Evolutionary conservation across 2,888 invertebrate genomes (phyloP).

Genomic region (Philereme vetulata): DNA sequence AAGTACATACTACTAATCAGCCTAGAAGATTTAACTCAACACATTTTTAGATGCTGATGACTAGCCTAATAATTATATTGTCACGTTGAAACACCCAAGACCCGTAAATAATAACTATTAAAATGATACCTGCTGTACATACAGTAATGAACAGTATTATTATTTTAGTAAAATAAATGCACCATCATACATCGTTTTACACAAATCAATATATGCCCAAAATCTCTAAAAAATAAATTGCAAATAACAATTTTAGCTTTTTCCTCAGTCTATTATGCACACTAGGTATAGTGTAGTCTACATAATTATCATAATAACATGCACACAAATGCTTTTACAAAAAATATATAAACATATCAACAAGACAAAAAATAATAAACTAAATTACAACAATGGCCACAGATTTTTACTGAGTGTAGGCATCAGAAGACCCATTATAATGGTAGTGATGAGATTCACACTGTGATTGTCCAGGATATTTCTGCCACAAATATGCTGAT

Average conservation of each 20-base stretch:
- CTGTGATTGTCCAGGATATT: constrained; percentile 93
- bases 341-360: neutral
- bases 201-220: neutral
- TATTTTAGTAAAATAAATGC: too few species aligned
- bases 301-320: neutral
- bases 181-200: neutral
- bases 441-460: constrained; percentile 92
- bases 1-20: constrained; percentile 9
- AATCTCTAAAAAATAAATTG: constrained; percentile 8
- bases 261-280: neutral
- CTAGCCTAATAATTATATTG: constrained; percentile 18
- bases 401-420: constrained; percentile 83
- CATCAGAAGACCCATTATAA: constrained; percentile 88
- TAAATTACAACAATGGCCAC: constrained; percentile 57
- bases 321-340: constrained; percentile 2
- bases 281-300: neutral
- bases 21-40: too few species aligned
- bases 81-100: constrained; percentile 12
- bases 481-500: constrained; percentile 90
- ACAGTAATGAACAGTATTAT: too few species aligned
- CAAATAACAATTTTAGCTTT: neutral
- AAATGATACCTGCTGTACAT: too few species aligned
- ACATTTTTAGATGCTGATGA: constrained; percentile 16
- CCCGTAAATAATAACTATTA: constrained; percentile 1
- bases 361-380: neutral